Percentiles rank a stretch among this genome's conserved stretches.
These are phyloP conservation scores for Sparus aurata DNA, from an alignment of 2,797 vertebrate species.

Conservation along the genomic window DNA sequence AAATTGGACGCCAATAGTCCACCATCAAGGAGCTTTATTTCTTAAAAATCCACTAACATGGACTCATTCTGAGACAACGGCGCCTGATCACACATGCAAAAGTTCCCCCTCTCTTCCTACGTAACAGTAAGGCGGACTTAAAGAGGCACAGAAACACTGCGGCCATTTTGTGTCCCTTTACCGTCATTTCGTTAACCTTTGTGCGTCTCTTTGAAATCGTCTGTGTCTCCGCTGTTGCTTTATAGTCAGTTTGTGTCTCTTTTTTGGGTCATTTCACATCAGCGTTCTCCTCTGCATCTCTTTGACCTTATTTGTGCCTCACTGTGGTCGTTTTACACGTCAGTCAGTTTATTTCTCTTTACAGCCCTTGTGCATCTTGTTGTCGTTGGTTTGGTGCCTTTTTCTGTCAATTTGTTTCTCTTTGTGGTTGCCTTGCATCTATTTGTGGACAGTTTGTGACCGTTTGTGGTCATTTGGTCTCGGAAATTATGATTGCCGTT, in stretches of 20 bases:
- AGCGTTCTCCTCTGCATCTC: not conserved
- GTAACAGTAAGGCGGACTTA: not conserved
- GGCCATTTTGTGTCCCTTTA: not conserved
- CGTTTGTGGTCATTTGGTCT: not conserved
- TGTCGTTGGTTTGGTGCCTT: accelerated
- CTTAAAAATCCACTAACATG: not conserved
- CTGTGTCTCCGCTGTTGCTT: not conserved
- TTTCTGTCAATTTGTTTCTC: not conserved
- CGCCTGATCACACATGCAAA: no score
- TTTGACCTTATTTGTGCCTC: not conserved
- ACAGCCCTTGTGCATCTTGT: not conserved
- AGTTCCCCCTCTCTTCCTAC: not conserved
- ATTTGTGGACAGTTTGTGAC: not conserved
- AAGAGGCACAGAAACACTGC: not conserved
- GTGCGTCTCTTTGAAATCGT: no score
- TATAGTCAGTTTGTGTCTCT: not conserved
- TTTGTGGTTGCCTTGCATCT: not conserved
- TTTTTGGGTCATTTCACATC: not conserved
- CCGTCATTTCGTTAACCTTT: not conserved
- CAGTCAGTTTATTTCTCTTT: not conserved
- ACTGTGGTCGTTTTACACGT: no score
- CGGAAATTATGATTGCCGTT: not conserved
- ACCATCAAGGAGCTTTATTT: not conserved
- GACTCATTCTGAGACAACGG: not conserved
- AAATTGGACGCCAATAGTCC: not conserved